Base-by-base conservation (phyloP, 1,140 invertebrate genomes). In the Drosophila nasuta region DNA sequence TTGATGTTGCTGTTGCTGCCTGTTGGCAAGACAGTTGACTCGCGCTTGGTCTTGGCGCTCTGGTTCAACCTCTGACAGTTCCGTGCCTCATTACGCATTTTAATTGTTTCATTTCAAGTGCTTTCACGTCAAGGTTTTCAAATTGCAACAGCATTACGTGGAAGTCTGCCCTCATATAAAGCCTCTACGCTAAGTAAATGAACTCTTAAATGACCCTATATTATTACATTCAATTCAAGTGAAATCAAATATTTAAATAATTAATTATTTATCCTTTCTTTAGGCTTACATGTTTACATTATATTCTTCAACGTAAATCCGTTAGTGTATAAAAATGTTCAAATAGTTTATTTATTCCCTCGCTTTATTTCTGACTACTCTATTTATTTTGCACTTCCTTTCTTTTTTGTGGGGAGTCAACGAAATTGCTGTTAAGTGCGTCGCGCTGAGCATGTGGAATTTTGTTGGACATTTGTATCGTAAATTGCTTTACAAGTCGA, bases 61-160 rank as follows among this genome's bases (percentile, higher is more conserved):
- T 57, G 54, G 6, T 57, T 20, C 20, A 54, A 67, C 71, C 15
- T 59, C 43, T 54, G 35, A 20, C 25, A 74, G 20, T 59, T 58
- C 15, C n/a, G 15, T 41, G 54, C 56, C 64, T 73, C 65, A 75
- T 60, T 75, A 69, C 51, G 52, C 76, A 35, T 76, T 82, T 82
- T 82, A 82, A 82, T 82, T 82, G 81, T 72, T 67, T 79, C 63
- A 72, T 83, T 82, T 66, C 69, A 65, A 51, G 66, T 54, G 38
- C 35, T 13, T 20, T 46, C 45, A 65, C 35, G 45, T 38, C 35
- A 57, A 49, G 51, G 43, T 49, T 49, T 71, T 71, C 49, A 62
- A 60, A 45, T 54, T 62, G 35, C 28, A 0, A 11, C 15, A 25
- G 51, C 35, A 58, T 66, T 48, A 59, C 48, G 10, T 43, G 45